Evolutionary conservation across 2,888 invertebrate species (phyloP).

Genomic region (Euzetes globulus): DNA sequence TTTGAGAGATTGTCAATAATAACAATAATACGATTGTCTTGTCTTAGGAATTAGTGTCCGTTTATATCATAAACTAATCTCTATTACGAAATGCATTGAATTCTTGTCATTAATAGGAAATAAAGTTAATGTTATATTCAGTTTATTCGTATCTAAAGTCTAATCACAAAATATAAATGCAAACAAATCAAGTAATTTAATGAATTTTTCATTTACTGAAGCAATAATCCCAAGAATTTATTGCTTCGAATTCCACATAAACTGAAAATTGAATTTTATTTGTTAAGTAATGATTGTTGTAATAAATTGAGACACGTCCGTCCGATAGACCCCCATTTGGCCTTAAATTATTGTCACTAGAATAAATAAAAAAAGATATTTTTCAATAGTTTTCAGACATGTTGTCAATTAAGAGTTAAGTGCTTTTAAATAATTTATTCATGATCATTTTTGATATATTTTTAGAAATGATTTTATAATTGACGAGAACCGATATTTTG

Average conservation of each 20-base stretch:
- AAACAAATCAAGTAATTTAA: background rate
- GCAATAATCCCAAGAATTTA: background rate
- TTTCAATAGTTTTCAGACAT: too few relatives aligned
- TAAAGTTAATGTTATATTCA: too few relatives aligned
- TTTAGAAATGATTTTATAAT: slow-evolving; percentile 9
- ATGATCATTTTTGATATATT: too few relatives aligned
- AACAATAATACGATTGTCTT: background rate
- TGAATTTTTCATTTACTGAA: slow-evolving; percentile 1
- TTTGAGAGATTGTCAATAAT: background rate
- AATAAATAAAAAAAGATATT: background rate
- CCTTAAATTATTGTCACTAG: background rate
- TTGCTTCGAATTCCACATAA: background rate
- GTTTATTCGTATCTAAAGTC: too few relatives aligned
- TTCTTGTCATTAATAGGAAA: background rate
- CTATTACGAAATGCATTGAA: background rate
- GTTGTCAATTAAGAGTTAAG: background rate
- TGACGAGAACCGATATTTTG: background rate
- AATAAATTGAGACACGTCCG: background rate
- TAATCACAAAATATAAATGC: too few relatives aligned
- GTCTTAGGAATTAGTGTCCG: background rate
- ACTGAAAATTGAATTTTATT: slow-evolving; percentile 1
- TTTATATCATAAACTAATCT: background rate
- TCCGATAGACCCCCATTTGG: background rate
- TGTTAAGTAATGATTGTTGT: background rate
- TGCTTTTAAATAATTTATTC: background rate